A percentile compares a stretch with the other conserved stretches of the same genome.
Evolutionary conservation across 2,797 vertebrate genomes (phyloP).

Genomic region (Balearica regulorum): DNA sequence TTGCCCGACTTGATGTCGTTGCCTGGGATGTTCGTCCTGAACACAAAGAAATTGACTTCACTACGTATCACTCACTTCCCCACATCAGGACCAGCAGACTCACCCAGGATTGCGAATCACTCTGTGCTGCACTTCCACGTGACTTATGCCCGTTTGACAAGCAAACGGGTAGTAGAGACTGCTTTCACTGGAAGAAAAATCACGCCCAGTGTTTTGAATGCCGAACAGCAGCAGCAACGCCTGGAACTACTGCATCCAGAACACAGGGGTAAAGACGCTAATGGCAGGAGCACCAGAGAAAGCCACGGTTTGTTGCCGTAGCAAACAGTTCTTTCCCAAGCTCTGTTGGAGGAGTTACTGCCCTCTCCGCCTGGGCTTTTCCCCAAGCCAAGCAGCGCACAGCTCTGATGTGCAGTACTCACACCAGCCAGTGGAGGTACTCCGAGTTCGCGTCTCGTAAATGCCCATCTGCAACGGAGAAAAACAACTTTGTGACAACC

Average conservation of each 20-base stretch:
- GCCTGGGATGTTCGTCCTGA: constrained; percentile 89
- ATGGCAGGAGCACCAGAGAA: not conserved
- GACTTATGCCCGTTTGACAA: not conserved
- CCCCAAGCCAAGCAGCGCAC: not conserved
- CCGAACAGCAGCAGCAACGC: not conserved
- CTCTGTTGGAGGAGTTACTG: not conserved
- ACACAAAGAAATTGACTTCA: not conserved
- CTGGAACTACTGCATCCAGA: not conserved
- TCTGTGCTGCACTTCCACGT: not conserved
- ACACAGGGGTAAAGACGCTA: not conserved
- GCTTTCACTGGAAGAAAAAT: not conserved
- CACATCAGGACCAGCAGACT: not conserved
- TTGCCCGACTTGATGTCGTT: constrained; percentile 77
- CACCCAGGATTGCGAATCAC: not conserved
- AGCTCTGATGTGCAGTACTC: constrained; percentile 69
- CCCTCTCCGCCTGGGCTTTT: not conserved
- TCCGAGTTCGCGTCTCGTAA: constrained; percentile 83
- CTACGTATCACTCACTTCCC: not conserved
- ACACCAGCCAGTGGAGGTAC: constrained; percentile 95
- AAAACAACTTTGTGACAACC: not conserved
- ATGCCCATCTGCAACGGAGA: constrained; percentile 86
- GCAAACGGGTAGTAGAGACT: not conserved
- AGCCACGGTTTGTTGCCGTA: accelerated
- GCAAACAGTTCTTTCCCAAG: not conserved
- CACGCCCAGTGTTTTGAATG: not conserved